These are phyloP conservation scores for Notothenia rossii DNA, from an alignment of 2,113 vertebrate genomes.

Conservation along the genomic window DNA sequence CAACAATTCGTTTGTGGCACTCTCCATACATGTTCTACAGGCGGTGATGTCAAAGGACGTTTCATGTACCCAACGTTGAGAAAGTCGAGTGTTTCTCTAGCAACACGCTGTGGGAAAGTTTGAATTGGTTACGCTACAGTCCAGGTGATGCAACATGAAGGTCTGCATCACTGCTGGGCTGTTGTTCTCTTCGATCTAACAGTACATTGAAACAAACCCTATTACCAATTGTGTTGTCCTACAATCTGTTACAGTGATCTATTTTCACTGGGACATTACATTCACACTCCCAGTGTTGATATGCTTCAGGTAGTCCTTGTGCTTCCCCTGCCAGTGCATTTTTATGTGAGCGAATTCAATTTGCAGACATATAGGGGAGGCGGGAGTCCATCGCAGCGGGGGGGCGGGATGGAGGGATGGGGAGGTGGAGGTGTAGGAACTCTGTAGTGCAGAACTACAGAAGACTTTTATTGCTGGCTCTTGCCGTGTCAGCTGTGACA, in stretches of 20 bases:
- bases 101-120: constrained; percentile 1
- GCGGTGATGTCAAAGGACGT: not conserved
- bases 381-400: constrained; percentile 6
- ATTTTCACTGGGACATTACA: constrained; percentile 2
- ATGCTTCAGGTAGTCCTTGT: constrained; percentile 20
- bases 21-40: not conserved
- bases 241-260: constrained; percentile 3
- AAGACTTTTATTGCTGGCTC: constrained; percentile 69
- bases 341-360: constrained; percentile 34
- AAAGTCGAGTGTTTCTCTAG: constrained; percentile 1
- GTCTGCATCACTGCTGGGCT: not conserved
- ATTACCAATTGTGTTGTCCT: constrained; percentile 4
- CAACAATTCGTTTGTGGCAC: not conserved
- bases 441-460: constrained; percentile 53
- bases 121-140: constrained; percentile 9
- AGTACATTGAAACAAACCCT: constrained; percentile 20
- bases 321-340: constrained; percentile 12
- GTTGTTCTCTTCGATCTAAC: too few relatives aligned
- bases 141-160: constrained; percentile 23
- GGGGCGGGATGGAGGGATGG: not conserved
- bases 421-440: constrained; percentile 3
- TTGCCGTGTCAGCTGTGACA: constrained; percentile 70
- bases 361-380: constrained; percentile 24
- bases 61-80: not conserved
- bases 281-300: constrained; percentile 20